phyloP scores from a whole-genome alignment of 2,113 vertebrate genomes.

The Gymnarchus niloticus region DNA sequence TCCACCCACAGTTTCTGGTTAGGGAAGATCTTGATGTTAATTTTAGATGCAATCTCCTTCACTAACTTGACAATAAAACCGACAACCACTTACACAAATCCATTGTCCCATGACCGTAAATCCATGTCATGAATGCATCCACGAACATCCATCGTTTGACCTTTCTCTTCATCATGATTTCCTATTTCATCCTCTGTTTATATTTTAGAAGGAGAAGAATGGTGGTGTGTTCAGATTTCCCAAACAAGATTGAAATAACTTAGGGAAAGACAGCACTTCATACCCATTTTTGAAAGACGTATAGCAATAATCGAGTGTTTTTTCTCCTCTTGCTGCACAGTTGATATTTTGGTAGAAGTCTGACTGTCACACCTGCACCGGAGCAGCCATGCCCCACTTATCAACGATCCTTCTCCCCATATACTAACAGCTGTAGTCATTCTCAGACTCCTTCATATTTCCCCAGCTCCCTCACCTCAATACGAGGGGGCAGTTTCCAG shows the following conservation, averaged over 20 bases:
- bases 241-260: too few relatives aligned
- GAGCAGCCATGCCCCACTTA: too few relatives aligned
- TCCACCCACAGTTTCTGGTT: background rate
- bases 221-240: background rate
- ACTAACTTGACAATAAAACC: background rate
- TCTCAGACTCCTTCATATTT: too few relatives aligned
- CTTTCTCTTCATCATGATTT: too few relatives aligned
- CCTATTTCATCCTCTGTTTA: background rate
- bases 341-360: background rate
- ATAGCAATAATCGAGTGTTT: background rate
- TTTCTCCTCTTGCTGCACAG: background rate
- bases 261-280: background rate
- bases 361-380: too few relatives aligned
- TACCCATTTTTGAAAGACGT: background rate
- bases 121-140: background rate
- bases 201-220: background rate
- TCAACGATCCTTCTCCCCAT: too few relatives aligned
- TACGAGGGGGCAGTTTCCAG: too few relatives aligned
- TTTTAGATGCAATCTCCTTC: background rate
- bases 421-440: too few relatives aligned
- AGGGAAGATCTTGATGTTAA: background rate
- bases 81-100: background rate
- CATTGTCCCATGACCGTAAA: background rate
- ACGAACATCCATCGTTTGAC: background rate
- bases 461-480: too few relatives aligned